Evolutionary conservation across 1,140 invertebrate genomes (phyloP).

Genomic region (Sipha flava): DNA sequence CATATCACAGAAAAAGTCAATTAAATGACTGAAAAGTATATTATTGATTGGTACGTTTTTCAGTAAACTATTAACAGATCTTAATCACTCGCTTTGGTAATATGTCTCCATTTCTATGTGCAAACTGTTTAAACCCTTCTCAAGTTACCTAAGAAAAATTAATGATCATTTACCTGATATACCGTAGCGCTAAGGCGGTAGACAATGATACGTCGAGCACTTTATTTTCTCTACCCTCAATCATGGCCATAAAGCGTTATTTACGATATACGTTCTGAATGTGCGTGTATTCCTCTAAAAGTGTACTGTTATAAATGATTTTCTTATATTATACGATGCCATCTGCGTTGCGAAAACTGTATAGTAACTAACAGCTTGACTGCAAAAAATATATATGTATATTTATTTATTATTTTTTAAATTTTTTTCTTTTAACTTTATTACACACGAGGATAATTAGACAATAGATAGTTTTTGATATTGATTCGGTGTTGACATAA

Average conservation of each 20-base stretch:
- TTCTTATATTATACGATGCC: not conserved
- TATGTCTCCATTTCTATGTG: not conserved
- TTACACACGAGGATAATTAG: too few species aligned
- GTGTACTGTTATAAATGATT: not conserved
- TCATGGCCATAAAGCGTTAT: not conserved
- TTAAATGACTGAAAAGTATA: too few species aligned
- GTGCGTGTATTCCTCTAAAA: not conserved
- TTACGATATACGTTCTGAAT: not conserved
- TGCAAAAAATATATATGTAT: too few species aligned
- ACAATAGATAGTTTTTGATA: too few species aligned
- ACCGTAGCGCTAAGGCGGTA: not conserved
- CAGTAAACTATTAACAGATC: too few species aligned
- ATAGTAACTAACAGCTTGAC: too few species aligned
- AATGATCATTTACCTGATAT: not conserved
- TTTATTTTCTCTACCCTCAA: not conserved
- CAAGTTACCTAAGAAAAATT: not conserved
- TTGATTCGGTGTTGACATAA: too few species aligned
- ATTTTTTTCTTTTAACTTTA: too few species aligned
- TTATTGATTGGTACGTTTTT: too few species aligned
- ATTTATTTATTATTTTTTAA: too few species aligned
- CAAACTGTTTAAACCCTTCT: not conserved
- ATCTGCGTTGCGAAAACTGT: not conserved
- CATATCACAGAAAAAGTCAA: too few species aligned
- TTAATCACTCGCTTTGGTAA: too few species aligned
- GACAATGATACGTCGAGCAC: not conserved